These are phyloP conservation scores for Pseudomyrmex flavicornis DNA, from an alignment of 1,140 invertebrate species.

Conservation along the genomic window DNA sequence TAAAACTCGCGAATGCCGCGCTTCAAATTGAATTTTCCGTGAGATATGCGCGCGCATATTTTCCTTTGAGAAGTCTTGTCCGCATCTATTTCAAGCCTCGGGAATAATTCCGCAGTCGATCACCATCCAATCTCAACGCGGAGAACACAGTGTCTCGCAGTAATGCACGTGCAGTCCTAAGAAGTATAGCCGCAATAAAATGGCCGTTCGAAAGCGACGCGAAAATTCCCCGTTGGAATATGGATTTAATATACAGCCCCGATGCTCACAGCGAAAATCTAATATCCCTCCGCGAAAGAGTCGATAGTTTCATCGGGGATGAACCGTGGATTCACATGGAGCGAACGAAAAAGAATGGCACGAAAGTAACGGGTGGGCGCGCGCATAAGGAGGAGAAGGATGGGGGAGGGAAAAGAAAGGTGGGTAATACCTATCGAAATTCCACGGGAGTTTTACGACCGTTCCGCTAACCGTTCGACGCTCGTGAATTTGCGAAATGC, in stretches of 20 bases:
- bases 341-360: slow-evolving; percentile 43
- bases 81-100: not conserved
- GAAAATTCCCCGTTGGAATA: slow-evolving; percentile 32
- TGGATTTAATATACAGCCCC: slow-evolving; percentile 56
- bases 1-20: not conserved
- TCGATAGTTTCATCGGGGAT: slow-evolving; percentile 59
- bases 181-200: slow-evolving; percentile 58
- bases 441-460: slow-evolving; percentile 60
- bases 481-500: slow-evolving; percentile 62
- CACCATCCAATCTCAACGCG: slow-evolving; percentile 42
- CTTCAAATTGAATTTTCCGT: slow-evolving; percentile 53
- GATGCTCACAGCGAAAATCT: slow-evolving; percentile 48
- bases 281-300: slow-evolving; percentile 47
- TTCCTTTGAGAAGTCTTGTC: not conserved
- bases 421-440: slow-evolving; percentile 61
- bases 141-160: slow-evolving; percentile 30
- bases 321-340: slow-evolving; percentile 43
- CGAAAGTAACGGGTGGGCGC: slow-evolving; percentile 38
- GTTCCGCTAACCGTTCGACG: slow-evolving; percentile 57
- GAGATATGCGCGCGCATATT: slow-evolving; percentile 33
- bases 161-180: slow-evolving; percentile 6
- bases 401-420: not conserved
- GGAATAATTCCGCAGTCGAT: slow-evolving; percentile 49
- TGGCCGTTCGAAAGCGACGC: slow-evolving; percentile 43
- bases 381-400: not conserved